These are phyloP conservation scores for Drosophila sordidula DNA, from an alignment of 2,888 invertebrate species.

Conservation along the genomic window DNA sequence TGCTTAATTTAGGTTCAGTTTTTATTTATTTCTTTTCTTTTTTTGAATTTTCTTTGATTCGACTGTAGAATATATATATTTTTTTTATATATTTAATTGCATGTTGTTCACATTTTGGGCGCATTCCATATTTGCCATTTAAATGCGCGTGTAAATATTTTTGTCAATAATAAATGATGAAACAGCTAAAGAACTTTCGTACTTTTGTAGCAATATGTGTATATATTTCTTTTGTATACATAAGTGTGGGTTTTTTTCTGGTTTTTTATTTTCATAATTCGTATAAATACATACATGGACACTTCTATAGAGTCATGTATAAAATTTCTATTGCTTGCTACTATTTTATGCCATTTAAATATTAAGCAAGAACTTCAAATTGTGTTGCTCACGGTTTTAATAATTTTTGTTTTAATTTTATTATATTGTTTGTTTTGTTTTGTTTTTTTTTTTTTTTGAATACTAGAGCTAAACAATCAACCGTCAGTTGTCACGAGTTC, in stretches of 20 bases:
- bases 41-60: conserved; percentile 22
- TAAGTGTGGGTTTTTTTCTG: conserved; percentile 27
- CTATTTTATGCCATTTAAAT: conserved; percentile 33
- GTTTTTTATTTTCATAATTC: conserved; percentile 22
- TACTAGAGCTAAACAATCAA: conserved; percentile 42
- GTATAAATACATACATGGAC: conserved; percentile 40
- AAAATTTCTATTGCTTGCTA: conserved; percentile 41
- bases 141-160: conserved; percentile 81
- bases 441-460: conserved; percentile 3
- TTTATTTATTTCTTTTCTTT: conserved; percentile 36
- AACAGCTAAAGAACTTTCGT: conserved; percentile 64
- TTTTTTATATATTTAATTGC: conserved; percentile 40
- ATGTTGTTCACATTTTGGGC: conserved; percentile 50
- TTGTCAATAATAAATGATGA: conserved; percentile 67
- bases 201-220: conserved; percentile 40
- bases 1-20: conserved; percentile 71
- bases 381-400: conserved; percentile 15
- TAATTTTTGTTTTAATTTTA: neutral
- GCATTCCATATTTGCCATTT: conserved; percentile 47
- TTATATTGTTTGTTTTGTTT: too few species aligned
- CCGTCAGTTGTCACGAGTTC: conserved; percentile 44
- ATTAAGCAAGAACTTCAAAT: conserved; percentile 38
- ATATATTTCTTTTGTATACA: conserved; percentile 49
- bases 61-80: neutral
- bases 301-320: conserved; percentile 27